A percentile compares a stretch with the other conserved stretches of the same genome.
Conservation (phyloP, 2,797 vertebrate genomes). For the Ctenopoma kingsleyae region DNA sequence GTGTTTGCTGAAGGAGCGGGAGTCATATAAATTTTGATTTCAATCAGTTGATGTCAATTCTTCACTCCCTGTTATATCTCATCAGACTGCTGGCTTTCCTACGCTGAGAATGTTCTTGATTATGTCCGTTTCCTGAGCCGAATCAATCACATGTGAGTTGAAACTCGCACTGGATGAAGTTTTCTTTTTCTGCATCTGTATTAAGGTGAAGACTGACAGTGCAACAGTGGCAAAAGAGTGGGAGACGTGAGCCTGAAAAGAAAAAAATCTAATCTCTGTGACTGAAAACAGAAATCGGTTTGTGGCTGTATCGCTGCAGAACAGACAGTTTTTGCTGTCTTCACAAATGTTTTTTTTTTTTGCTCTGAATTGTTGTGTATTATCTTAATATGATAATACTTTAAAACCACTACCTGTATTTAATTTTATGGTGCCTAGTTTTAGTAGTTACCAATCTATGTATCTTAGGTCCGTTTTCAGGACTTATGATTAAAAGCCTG, state of each 20-base stretch:
- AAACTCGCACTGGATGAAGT: constrained; percentile 23
- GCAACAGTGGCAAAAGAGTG: constrained; percentile 9
- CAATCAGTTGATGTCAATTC: constrained; percentile 54
- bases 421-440: constrained; percentile 10
- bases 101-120: constrained; percentile 59
- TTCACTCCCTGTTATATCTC: constrained; percentile 53
- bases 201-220: constrained; percentile 13
- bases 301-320: neutral
- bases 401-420: neutral
- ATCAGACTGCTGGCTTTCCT: constrained; percentile 47
- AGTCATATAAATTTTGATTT: constrained; percentile 52
- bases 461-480: constrained; percentile 46
- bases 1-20: constrained; percentile 54
- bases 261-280: neutral
- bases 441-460: constrained; percentile 30
- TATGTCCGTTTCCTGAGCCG: constrained; percentile 56
- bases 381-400: neutral
- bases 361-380: neutral
- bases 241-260: neutral
- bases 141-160: constrained; percentile 62
- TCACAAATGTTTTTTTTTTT: no score
- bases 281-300: constrained; percentile 2
- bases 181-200: constrained; percentile 26
- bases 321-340: neutral
- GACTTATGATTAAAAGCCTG: constrained; percentile 61